Conservation (phyloP, 2,888 invertebrate species). For the Trachelus troglodyta region DNA sequence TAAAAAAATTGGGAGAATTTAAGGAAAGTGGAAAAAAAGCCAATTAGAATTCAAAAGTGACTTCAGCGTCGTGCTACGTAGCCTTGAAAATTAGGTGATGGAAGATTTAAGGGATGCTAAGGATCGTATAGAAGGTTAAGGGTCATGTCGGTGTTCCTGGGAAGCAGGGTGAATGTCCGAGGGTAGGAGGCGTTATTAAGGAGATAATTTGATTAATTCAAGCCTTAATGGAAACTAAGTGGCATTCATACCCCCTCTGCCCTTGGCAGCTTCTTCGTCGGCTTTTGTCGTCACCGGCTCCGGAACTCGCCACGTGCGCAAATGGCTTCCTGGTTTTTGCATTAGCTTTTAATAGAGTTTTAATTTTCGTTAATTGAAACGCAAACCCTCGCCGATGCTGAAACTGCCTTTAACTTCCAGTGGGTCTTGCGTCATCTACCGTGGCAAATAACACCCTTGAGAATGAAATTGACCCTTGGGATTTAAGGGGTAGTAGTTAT, state of each 20-base stretch:
- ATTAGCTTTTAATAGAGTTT: conserved; percentile 2
- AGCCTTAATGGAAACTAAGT: conserved; percentile 21
- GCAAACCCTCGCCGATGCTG: background rate
- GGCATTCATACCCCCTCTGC: conserved; percentile 7
- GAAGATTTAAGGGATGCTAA: background rate
- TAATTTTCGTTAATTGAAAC: conserved; percentile 5
- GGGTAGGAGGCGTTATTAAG: conserved; percentile 13
- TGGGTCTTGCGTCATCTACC: background rate
- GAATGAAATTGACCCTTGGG: background rate
- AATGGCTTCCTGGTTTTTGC: conserved; percentile 5
- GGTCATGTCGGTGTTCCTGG: conserved; percentile 4
- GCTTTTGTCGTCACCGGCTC: background rate
- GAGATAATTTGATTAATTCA: conserved; percentile 23
- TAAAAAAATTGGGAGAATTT: background rate
- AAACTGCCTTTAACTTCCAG: background rate
- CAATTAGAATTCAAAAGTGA: conserved; percentile 16
- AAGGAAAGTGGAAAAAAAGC: background rate
- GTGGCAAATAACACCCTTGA: background rate
- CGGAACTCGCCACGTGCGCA: background rate
- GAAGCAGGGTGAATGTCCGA: conserved; percentile 1
- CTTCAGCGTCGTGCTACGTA: background rate
- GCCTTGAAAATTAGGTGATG: background rate
- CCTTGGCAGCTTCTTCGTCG: background rate
- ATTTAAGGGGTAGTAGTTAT: background rate
- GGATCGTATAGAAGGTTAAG: background rate